These are phyloP conservation scores for Disparrhopalites patrizii DNA, from an alignment of 2,888 invertebrate species.

Conservation along the genomic window DNA sequence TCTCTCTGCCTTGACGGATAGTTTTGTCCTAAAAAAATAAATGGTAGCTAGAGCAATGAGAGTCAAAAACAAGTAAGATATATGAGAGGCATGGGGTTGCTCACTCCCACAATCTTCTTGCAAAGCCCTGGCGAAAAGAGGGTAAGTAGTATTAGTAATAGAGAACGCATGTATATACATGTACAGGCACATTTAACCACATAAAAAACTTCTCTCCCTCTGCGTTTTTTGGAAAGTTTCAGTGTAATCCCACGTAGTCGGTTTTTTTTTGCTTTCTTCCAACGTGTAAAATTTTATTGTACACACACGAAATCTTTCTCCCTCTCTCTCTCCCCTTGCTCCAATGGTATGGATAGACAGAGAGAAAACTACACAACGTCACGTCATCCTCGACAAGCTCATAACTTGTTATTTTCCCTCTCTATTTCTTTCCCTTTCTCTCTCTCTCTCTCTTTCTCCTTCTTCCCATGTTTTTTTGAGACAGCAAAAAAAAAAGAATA, in stretches of 20 bases:
- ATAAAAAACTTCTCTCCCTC: no score
- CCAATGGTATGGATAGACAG: background rate
- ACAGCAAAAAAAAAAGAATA: no score
- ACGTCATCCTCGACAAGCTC: conserved; percentile 26
- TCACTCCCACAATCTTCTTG: background rate
- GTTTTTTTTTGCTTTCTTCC: no score
- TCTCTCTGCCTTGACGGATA: no score
- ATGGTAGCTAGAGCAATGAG: conserved; percentile 4
- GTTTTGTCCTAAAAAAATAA: conserved; percentile 7
- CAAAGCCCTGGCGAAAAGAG: conserved; percentile 1
- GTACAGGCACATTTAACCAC: no score
- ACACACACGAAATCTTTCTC: conserved; percentile 12
- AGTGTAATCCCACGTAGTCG: no score
- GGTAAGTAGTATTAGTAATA: conserved; percentile 17
- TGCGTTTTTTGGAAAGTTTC: background rate
- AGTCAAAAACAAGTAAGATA: conserved; percentile 5
- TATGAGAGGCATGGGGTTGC: background rate
- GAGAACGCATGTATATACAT: no score
- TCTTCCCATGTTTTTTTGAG: background rate
- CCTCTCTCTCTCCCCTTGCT: no score
- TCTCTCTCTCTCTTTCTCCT: background rate
- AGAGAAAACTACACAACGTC: conserved; percentile 30
- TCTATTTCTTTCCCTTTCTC: background rate
- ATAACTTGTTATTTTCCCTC: conserved; percentile 8
- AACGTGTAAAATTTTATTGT: conserved; percentile 27